Evolutionary conservation across 1,140 invertebrate species (phyloP).

Genomic region (Drosophila ananassae): DNA sequence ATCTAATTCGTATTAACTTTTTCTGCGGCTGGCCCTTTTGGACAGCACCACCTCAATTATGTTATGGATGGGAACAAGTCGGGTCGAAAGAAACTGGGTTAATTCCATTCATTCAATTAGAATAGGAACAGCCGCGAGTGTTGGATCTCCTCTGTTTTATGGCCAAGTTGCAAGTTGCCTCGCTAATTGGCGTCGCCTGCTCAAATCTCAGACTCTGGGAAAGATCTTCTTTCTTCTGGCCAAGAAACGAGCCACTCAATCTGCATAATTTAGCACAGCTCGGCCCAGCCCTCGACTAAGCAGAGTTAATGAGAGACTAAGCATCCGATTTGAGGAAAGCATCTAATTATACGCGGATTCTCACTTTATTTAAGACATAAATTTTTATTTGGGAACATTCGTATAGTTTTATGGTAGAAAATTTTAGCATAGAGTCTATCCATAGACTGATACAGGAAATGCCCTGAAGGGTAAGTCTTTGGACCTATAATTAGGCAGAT

Average conservation of each 20-base stretch:
- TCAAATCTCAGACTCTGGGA: constrained; percentile 49
- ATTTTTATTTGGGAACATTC: constrained; percentile 27
- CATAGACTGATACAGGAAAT: constrained; percentile 4
- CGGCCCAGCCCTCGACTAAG: constrained; percentile 32
- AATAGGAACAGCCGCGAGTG: constrained; percentile 52
- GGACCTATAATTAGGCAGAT: constrained; percentile 17
- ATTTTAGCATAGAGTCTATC: neutral
- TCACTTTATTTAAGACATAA: constrained; percentile 4
- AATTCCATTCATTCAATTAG: constrained; percentile 82
- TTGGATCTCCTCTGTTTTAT: constrained; percentile 45
- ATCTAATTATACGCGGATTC: constrained; percentile 35
- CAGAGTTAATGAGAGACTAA: constrained; percentile 33
- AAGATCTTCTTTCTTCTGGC: constrained; percentile 37
- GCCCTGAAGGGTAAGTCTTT: neutral
- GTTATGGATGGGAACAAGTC: constrained; percentile 48
- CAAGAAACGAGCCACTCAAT: constrained; percentile 18
- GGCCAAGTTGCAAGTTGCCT: constrained; percentile 40
- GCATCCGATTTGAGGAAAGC: constrained; percentile 39
- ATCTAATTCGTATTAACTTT: constrained; percentile 68
- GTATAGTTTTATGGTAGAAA: constrained; percentile 20
- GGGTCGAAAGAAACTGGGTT: constrained; percentile 63
- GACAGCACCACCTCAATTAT: constrained; percentile 58
- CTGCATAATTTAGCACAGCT: constrained; percentile 63
- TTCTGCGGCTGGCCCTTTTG: constrained; percentile 20
- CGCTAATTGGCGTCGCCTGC: constrained; percentile 67